These are phyloP conservation scores for Heliconius eleuchia DNA, from an alignment of 1,140 invertebrate species.

Conservation along the genomic window DNA sequence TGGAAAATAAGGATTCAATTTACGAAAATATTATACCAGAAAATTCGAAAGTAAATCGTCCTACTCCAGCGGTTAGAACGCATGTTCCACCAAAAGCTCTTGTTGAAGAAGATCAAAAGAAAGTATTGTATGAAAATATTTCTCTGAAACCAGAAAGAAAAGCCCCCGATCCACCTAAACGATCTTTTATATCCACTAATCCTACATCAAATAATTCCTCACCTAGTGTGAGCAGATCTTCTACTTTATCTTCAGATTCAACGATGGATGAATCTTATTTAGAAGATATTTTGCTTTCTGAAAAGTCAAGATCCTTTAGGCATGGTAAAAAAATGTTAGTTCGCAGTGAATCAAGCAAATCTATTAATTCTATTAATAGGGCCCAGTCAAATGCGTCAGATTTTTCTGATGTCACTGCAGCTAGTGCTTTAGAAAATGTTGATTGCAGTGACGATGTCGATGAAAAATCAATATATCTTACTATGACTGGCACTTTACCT, in stretches of 20 bases:
- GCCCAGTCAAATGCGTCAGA: slow-evolving; percentile 60
- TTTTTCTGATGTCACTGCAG: slow-evolving; percentile 62
- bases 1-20: slow-evolving; percentile 51
- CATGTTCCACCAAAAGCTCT: slow-evolving; percentile 49
- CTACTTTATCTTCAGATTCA: slow-evolving; percentile 71
- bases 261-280: slow-evolving; percentile 73
- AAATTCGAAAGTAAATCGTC: slow-evolving; percentile 47
- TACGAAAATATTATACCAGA: slow-evolving; percentile 67
- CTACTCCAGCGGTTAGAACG: slow-evolving; percentile 65
- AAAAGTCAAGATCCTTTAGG: slow-evolving; percentile 72
- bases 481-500: slow-evolving; percentile 73
- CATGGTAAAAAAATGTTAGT: slow-evolving; percentile 47
- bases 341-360: slow-evolving; percentile 47
- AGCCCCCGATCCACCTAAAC: slow-evolving; percentile 57
- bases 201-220: slow-evolving; percentile 41
- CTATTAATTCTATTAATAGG: slow-evolving; percentile 43
- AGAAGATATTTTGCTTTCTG: slow-evolving; percentile 72
- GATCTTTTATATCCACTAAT: slow-evolving; percentile 42
- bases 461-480: slow-evolving; percentile 59
- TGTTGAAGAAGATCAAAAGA: slow-evolving; percentile 46
- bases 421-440: slow-evolving; percentile 75
- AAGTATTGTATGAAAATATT: slow-evolving; percentile 66
- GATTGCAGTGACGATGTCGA: slow-evolving; percentile 66
- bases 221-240: slow-evolving; percentile 58
- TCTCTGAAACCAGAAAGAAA: slow-evolving; percentile 48